Conservation (phyloP, 2,797 vertebrate species). For the Halcyon leucocephala region DNA sequence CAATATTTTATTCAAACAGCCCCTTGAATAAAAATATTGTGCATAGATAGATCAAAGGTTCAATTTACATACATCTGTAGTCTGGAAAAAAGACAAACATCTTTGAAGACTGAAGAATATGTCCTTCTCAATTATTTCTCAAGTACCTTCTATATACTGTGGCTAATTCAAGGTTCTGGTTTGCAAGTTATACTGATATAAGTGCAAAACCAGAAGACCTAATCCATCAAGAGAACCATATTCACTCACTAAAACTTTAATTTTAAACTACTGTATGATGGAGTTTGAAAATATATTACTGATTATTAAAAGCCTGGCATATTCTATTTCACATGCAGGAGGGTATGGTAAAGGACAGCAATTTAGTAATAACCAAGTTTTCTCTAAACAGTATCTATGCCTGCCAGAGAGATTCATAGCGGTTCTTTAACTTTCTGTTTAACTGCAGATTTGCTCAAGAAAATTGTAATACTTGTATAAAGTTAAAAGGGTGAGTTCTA, state of each 20-base stretch:
- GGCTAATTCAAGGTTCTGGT: constrained; percentile 76
- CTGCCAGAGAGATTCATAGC: neutral
- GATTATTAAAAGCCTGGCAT: constrained; percentile 48
- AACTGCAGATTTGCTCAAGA: neutral
- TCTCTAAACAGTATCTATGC: neutral
- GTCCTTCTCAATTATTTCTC: constrained; percentile 35
- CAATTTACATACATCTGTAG: constrained; percentile 75
- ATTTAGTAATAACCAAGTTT: neutral
- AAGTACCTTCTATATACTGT: constrained; percentile 66
- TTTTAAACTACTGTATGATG: neutral
- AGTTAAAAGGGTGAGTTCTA: constrained; percentile 41
- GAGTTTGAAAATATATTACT: constrained; percentile 1
- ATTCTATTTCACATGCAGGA: neutral
- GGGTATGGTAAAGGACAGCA: neutral
- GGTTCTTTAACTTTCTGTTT: neutral
- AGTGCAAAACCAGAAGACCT: neutral
- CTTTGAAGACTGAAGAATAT: constrained; percentile 67
- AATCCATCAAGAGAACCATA: constrained; percentile 9
- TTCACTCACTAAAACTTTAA: neutral
- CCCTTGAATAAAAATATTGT: constrained; percentile 99
- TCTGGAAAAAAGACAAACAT: constrained; percentile 76
- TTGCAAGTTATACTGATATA: neutral
- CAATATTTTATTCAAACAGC: constrained; percentile 99
- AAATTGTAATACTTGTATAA: neutral
- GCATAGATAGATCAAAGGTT: constrained; percentile 82